Conservation (phyloP, 2,797 vertebrate genomes). For the Serranus cabrilla region DNA sequence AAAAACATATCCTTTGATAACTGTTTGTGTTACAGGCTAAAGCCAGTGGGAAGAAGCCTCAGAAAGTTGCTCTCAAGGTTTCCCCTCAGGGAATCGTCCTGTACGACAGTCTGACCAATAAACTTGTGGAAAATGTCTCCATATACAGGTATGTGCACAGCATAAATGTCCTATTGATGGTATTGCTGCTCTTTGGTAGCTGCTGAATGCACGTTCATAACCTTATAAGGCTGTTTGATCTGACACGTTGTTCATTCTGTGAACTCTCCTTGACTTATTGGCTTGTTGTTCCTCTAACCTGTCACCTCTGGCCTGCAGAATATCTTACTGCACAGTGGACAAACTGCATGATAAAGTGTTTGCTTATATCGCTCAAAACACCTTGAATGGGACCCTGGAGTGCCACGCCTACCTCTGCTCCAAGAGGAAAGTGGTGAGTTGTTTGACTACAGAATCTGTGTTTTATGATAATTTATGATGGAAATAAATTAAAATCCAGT, state of each 20-base stretch:
- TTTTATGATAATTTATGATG: slow-evolving; percentile 7
- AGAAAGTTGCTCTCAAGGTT: slow-evolving; percentile 93
- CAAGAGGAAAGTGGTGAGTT: slow-evolving; percentile 94
- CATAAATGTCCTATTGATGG: neutral
- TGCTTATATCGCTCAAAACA: slow-evolving; percentile 96
- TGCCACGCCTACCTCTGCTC: slow-evolving; percentile 96
- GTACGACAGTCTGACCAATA: slow-evolving; percentile 85
- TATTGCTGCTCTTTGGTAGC: neutral
- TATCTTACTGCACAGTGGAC: slow-evolving; percentile 98
- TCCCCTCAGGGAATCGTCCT: slow-evolving; percentile 93
- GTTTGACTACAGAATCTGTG: slow-evolving; percentile 6
- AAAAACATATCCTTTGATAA: neutral
- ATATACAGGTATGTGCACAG: slow-evolving; percentile 91
- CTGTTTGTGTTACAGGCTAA: slow-evolving; percentile 86
- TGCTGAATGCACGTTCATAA: neutral
- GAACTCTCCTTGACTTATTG: slow-evolving; percentile 1
- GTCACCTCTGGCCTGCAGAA: slow-evolving; percentile 82
- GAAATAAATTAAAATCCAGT: neutral
- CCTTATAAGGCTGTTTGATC: neutral
- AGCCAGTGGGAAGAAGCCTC: slow-evolving; percentile 93
- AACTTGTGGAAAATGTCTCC: slow-evolving; percentile 93
- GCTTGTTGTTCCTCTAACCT: slow-evolving; percentile 31
- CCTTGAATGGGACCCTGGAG: slow-evolving; percentile 92
- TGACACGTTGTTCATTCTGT: neutral
- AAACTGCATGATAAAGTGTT: slow-evolving; percentile 95